A percentile compares a stretch with the other conserved stretches of the same genome.
Evolutionary conservation across 1,140 invertebrate species (phyloP).

Genomic region (Drusus annulatus): DNA sequence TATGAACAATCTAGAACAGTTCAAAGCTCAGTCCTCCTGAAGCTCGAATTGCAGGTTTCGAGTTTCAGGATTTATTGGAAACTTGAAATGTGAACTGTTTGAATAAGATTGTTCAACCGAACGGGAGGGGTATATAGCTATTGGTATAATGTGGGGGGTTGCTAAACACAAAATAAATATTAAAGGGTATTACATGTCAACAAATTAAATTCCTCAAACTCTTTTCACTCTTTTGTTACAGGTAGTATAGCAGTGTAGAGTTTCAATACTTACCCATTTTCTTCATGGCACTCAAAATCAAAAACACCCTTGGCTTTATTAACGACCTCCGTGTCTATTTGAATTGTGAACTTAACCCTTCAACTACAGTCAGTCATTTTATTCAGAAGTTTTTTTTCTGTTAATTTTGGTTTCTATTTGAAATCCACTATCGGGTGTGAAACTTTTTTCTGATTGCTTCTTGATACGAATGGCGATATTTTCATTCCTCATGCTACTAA

Average conservation of each 20-base stretch:
- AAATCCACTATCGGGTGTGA: too few relatives aligned
- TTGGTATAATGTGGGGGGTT: not conserved
- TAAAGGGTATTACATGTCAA: slow-evolving; percentile 32
- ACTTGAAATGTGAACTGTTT: slow-evolving; percentile 49
- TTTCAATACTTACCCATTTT: not conserved
- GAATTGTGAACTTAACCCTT: too few relatives aligned
- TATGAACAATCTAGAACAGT: slow-evolving; percentile 55
- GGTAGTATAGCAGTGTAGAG: not conserved
- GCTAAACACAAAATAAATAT: slow-evolving; percentile 43
- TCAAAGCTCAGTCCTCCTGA: slow-evolving; percentile 23
- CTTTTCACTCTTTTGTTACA: not conserved
- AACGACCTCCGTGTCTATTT: too few relatives aligned
- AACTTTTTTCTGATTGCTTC: too few relatives aligned
- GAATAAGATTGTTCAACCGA: slow-evolving; percentile 48
- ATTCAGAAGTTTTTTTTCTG: too few relatives aligned
- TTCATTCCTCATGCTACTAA: slow-evolving; percentile 53
- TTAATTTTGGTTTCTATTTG: not conserved
- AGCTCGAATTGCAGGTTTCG: not conserved
- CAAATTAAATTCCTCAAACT: slow-evolving; percentile 17
- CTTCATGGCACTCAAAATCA: not conserved
- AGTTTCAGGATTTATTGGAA: not conserved
- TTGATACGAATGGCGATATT: slow-evolving; percentile 3
- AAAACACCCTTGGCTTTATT: not conserved
- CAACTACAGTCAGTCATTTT: too few relatives aligned
- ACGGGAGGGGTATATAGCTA: slow-evolving; percentile 26